Evolutionary conservation across 2,797 vertebrate genomes (phyloP).

Genomic region (Microchirus variegatus): DNA sequence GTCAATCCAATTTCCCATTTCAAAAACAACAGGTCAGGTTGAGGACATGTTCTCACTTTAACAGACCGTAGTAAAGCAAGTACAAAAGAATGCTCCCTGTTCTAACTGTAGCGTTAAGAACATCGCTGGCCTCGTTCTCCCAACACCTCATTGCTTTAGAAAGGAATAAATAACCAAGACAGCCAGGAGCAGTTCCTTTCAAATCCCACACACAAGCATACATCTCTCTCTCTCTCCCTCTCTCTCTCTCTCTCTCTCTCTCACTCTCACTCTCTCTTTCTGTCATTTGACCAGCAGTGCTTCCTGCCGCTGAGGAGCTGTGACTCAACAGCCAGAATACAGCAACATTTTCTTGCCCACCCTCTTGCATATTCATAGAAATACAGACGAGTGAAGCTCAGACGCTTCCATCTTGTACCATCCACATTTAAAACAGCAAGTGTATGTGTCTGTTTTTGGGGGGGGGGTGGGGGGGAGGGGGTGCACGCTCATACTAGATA

Average conservation of each 20-base stretch:
- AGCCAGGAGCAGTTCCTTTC: conserved; percentile 82
- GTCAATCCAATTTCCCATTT: conserved; percentile 30
- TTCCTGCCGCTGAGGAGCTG: conserved; percentile 82
- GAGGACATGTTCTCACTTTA: conserved; percentile 32
- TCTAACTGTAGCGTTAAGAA: conserved; percentile 61
- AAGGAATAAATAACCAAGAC: conserved; percentile 81
- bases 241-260: conserved; percentile 41
- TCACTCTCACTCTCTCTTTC: conserved; percentile 60
- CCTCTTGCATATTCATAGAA: conserved; percentile 81
- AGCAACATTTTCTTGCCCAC: conserved; percentile 72
- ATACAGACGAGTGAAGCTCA: conserved; percentile 67
- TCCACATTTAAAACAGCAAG: conserved; percentile 55
- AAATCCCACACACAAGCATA: conserved; percentile 76
- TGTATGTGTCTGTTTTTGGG: conserved; percentile 12
- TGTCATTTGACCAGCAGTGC: conserved; percentile 83
- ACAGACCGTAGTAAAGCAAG: conserved; percentile 32
- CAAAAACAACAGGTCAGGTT: conserved; percentile 45
- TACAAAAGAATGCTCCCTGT: conserved; percentile 60
- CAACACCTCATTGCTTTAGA: conserved; percentile 80
- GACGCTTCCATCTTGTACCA: conserved; percentile 64
- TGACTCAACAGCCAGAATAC: conserved; percentile 83
- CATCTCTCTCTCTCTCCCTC: conserved; percentile 40
- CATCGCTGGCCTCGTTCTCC: conserved; percentile 74
- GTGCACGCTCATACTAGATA: conserved; percentile 40
- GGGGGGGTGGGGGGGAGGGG: conserved; percentile 3